Percentiles rank a stretch among this genome's conserved stretches.
Conservation (phyloP, 2,888 invertebrate genomes). For the Perithous albicinctus region DNA sequence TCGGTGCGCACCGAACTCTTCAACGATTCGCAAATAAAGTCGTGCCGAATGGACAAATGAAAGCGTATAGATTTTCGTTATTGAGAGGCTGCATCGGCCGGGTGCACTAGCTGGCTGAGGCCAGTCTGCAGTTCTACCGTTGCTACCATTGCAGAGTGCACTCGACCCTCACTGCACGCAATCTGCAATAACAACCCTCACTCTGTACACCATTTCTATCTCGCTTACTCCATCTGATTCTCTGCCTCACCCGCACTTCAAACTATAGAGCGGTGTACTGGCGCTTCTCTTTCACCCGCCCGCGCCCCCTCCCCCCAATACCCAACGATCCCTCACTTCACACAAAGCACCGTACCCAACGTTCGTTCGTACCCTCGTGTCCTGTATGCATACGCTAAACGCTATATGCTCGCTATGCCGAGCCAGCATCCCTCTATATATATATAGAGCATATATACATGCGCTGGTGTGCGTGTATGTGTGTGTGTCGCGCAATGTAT, state of each 20-base stretch:
- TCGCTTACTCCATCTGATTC: slow-evolving; percentile 43
- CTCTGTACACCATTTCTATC: slow-evolving; percentile 69
- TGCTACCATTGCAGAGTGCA: slow-evolving; percentile 78
- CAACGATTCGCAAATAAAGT: slow-evolving; percentile 80
- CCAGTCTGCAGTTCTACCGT: slow-evolving; percentile 72
- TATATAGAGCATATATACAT: slow-evolving; percentile 65
- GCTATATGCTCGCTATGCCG: slow-evolving; percentile 63
- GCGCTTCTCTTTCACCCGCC: slow-evolving; percentile 59
- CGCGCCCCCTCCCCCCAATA: slow-evolving; percentile 52
- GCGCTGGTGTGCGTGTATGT: no score
- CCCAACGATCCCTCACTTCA: slow-evolving; percentile 74
- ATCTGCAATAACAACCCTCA: slow-evolving; percentile 83
- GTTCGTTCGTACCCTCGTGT: slow-evolving; percentile 31
- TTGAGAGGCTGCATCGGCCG: slow-evolving; percentile 78
- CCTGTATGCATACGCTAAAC: slow-evolving; percentile 72
- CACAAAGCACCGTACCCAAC: slow-evolving; percentile 68
- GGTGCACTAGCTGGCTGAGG: slow-evolving; percentile 68
- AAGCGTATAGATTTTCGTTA: slow-evolving; percentile 82
- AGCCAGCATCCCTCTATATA: slow-evolving; percentile 64
- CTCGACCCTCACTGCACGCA: slow-evolving; percentile 79
- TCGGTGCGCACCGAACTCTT: slow-evolving; percentile 71
- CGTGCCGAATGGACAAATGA: slow-evolving; percentile 80
- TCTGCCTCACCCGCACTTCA: slow-evolving; percentile 61
- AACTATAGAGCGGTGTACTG: slow-evolving; percentile 18
- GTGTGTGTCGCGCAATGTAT: slow-evolving; percentile 62